These are phyloP conservation scores for Trissonchulus sp. DNA, from an alignment of 2,888 invertebrate genomes.

Conservation along the genomic window DNA sequence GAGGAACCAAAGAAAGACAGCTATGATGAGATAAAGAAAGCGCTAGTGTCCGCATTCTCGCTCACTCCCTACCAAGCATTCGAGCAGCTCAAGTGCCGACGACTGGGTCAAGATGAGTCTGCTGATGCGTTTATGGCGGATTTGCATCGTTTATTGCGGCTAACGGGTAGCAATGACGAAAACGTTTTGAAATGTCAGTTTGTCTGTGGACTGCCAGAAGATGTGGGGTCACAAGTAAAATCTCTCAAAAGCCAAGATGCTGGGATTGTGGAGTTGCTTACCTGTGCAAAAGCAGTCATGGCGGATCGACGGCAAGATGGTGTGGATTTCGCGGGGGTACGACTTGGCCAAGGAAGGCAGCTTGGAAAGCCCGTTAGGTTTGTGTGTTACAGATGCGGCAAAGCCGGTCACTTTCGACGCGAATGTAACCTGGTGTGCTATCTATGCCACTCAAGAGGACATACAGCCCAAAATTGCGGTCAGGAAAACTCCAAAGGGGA, in stretches of 20 bases:
- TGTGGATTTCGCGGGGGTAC: not conserved
- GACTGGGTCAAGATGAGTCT: not conserved
- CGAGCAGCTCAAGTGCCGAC: not conserved
- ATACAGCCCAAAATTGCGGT: constrained; percentile 5
- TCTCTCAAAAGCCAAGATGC: not conserved
- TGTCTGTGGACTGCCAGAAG: not conserved
- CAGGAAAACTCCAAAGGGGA: not conserved
- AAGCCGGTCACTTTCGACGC: not conserved
- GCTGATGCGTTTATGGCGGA: not conserved
- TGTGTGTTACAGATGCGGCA: not conserved
- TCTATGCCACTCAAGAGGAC: not conserved
- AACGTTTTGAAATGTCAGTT: constrained; percentile 1
- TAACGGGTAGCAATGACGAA: not conserved
- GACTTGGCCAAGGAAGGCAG: not conserved
- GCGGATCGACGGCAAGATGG: not conserved
- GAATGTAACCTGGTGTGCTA: not conserved
- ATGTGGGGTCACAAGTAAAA: not conserved
- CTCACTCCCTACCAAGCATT: not conserved
- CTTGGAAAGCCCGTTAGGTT: not conserved
- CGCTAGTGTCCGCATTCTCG: not conserved
- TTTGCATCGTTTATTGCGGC: not conserved
- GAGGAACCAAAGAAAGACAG: not conserved
- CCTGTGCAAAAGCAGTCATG: not conserved
- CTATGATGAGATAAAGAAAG: constrained; percentile 6
- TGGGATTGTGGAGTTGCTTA: not conserved